phyloP scores from a whole-genome alignment of 2,797 vertebrate species.

The Liparis tanakae region DNA sequence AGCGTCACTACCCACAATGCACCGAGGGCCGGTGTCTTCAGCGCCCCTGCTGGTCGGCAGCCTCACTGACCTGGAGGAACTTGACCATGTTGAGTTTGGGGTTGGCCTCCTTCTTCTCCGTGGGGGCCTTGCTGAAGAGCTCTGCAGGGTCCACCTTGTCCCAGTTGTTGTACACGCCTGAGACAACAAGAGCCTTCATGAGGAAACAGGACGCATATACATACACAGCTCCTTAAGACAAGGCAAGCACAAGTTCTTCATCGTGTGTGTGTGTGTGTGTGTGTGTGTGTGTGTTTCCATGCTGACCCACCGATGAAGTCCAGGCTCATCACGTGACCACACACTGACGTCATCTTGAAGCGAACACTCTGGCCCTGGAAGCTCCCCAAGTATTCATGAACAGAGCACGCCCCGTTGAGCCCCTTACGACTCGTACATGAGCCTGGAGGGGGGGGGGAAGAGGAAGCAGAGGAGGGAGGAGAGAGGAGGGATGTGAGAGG shows the following conservation, averaged over 20 bases:
- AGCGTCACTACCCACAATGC: background rate
- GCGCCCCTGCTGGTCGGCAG: background rate
- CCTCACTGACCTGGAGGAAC: slow-evolving; percentile 90
- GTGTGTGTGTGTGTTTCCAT: background rate
- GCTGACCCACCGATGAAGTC: slow-evolving; percentile 91
- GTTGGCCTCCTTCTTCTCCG: slow-evolving; percentile 98
- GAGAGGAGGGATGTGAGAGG: background rate
- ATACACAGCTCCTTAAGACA: background rate
- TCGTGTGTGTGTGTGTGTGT: background rate
- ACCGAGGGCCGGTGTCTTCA: background rate
- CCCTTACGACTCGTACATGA: slow-evolving; percentile 91
- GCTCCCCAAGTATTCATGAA: slow-evolving; percentile 90
- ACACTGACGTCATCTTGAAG: slow-evolving; percentile 98
- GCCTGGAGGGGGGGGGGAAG: slow-evolving; percentile 75
- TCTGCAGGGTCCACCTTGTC: slow-evolving; percentile 98
- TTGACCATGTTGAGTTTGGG: slow-evolving; percentile 97
- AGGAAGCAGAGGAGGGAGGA: slow-evolving; percentile 13
- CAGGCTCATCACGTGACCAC: slow-evolving; percentile 97
- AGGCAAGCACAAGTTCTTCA: background rate
- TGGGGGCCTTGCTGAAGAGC: slow-evolving; percentile 96
- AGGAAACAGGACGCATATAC: background rate
- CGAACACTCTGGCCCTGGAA: slow-evolving; percentile 88
- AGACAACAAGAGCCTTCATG: slow-evolving; percentile 9
- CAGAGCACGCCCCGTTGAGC: slow-evolving; percentile 92
- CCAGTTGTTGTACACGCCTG: slow-evolving; percentile 98